Evolutionary conservation across 2,797 vertebrate genomes (phyloP).

Genomic region (Gobio occitaniae): DNA sequence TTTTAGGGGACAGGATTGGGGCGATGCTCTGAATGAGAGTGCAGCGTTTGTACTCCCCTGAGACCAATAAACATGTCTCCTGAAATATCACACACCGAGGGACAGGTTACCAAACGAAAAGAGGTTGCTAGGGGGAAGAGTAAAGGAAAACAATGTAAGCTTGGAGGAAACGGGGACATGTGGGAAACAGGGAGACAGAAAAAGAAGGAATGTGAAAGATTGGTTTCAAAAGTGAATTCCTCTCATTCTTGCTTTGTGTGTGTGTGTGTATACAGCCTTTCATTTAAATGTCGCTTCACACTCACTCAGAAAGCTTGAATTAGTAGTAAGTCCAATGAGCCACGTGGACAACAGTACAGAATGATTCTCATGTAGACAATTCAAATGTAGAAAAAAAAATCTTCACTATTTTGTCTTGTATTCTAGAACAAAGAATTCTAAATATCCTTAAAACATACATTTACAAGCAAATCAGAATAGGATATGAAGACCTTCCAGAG

Average conservation of each 20-base stretch:
- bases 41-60: conserved; percentile 23
- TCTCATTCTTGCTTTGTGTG: conserved; percentile 12
- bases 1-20: conserved; percentile 9
- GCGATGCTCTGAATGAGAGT: conserved; percentile 33
- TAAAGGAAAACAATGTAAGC: background rate
- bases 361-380: conserved; percentile 23
- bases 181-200: background rate
- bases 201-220: conserved; percentile 6
- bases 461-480: background rate
- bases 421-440: background rate
- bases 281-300: conserved; percentile 27
- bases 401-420: background rate
- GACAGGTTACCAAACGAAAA: conserved; percentile 54
- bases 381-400: background rate
- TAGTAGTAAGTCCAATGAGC: conserved; percentile 26
- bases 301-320: conserved; percentile 40
- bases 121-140: background rate
- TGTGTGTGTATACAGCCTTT: background rate
- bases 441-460: background rate
- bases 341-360: conserved; percentile 17
- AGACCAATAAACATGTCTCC: conserved; percentile 59
- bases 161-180: conserved; percentile 38
- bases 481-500: background rate
- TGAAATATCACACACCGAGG: conserved; percentile 58
- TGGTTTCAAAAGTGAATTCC: conserved; percentile 16